A percentile compares a stretch with the other conserved stretches of the same genome.
Conservation (phyloP, 2,888 invertebrate genomes). For the Periphyllus acericola region DNA sequence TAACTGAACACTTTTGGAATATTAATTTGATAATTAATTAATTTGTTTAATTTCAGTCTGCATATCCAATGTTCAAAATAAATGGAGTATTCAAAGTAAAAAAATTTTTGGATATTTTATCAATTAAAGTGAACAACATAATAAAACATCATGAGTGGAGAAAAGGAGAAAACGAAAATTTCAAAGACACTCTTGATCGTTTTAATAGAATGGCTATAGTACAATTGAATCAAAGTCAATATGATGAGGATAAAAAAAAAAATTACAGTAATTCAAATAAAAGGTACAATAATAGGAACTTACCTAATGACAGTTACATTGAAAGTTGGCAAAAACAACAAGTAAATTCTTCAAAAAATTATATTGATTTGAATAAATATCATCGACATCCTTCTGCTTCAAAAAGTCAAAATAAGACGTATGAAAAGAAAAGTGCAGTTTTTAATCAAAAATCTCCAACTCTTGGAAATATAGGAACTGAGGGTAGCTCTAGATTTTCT, state of each 20-base stretch:
- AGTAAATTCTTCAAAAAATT: neutral
- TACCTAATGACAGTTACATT: neutral
- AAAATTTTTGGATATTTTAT: slow-evolving; percentile 22
- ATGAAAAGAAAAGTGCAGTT: neutral
- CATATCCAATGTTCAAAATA: slow-evolving; percentile 10
- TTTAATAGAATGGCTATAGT: slow-evolving; percentile 6
- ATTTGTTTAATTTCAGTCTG: slow-evolving; percentile 39
- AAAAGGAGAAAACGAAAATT: neutral
- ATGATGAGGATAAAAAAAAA: neutral
- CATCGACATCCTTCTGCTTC: neutral
- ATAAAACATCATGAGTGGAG: neutral
- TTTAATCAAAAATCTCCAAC: neutral
- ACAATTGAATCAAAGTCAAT: neutral
- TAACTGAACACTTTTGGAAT: neutral
- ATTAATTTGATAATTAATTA: neutral
- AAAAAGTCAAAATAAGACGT: neutral
- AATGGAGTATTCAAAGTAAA: neutral
- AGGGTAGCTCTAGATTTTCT: no score
- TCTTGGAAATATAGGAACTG: neutral
- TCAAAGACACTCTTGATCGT: neutral
- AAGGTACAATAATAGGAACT: neutral
- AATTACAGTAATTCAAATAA: neutral
- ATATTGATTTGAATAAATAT: neutral
- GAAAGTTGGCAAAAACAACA: neutral
- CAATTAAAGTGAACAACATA: neutral